Evolutionary conservation across 2,113 vertebrate species (phyloP).

Genomic region (Monopterus albus): DNA sequence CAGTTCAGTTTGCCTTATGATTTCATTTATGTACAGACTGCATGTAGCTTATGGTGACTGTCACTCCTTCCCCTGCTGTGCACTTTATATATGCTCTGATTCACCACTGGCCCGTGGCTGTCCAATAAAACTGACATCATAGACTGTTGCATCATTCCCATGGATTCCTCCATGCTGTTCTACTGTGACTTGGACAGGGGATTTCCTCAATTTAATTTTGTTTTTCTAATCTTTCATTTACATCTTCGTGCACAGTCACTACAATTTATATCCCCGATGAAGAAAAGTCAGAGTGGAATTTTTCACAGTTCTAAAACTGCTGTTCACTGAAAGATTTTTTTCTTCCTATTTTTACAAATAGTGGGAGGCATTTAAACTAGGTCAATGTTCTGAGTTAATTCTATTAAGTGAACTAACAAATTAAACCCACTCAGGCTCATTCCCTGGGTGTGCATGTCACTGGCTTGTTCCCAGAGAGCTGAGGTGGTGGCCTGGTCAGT

Average conservation of each 20-base stretch:
- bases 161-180: neutral
- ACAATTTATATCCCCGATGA: neutral
- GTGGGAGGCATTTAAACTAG: constrained; percentile 51
- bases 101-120: constrained; percentile 58
- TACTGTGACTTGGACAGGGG: neutral
- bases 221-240: constrained; percentile 1
- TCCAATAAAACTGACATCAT: constrained; percentile 34
- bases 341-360: constrained; percentile 21
- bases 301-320: constrained; percentile 4
- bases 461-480: neutral
- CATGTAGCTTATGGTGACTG: constrained; percentile 20
- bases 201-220: constrained; percentile 3
- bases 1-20: neutral
- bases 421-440: constrained; percentile 5
- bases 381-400: constrained; percentile 53
- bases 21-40: neutral
- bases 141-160: neutral
- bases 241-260: neutral
- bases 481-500: constrained; percentile 3
- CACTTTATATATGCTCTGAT: constrained; percentile 67
- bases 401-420: constrained; percentile 30
- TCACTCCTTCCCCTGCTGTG: constrained; percentile 26
- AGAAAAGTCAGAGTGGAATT: constrained; percentile 4
- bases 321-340: constrained; percentile 11
- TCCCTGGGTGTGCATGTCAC: neutral